phyloP scores from a whole-genome alignment of 2,113 vertebrate genomes.

The Axis porcinus region DNA sequence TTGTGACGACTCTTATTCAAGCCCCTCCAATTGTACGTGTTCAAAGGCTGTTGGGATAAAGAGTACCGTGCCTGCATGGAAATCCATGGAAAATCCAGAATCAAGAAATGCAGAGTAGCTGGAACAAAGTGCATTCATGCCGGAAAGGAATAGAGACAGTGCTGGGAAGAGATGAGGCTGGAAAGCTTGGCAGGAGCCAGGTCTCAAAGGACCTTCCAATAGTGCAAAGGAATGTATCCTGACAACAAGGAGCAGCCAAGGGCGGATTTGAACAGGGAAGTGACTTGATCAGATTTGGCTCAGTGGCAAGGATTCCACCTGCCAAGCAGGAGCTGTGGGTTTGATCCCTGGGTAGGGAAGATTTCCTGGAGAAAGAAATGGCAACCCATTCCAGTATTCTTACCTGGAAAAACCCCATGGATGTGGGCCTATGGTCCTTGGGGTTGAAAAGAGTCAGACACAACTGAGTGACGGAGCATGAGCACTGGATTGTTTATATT shows the following conservation, averaged over 20 bases:
- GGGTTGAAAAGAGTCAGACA: neutral
- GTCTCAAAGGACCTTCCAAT: neutral
- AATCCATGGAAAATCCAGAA: neutral
- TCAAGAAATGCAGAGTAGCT: neutral
- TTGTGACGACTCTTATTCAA: no score
- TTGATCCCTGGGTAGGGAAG: neutral
- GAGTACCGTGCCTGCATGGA: fast-evolving
- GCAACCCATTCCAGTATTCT: neutral
- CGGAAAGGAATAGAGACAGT: neutral
- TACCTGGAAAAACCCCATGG: neutral
- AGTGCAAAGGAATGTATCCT: neutral
- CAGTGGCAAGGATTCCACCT: neutral
- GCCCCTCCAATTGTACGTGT: fast-evolving
- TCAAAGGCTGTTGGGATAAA: neutral
- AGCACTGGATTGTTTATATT: neutral
- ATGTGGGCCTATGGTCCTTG: neutral
- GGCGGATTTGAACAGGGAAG: neutral
- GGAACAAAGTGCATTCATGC: neutral
- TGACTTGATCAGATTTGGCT: neutral
- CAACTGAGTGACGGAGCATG: neutral
- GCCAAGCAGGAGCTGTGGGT: neutral
- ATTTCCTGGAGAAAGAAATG: neutral
- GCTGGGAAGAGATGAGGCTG: neutral
- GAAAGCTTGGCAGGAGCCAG: neutral
- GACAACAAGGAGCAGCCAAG: neutral